phyloP scores from a whole-genome alignment of 2,888 invertebrate species.

The Trichogramma dendrolimi region DNA sequence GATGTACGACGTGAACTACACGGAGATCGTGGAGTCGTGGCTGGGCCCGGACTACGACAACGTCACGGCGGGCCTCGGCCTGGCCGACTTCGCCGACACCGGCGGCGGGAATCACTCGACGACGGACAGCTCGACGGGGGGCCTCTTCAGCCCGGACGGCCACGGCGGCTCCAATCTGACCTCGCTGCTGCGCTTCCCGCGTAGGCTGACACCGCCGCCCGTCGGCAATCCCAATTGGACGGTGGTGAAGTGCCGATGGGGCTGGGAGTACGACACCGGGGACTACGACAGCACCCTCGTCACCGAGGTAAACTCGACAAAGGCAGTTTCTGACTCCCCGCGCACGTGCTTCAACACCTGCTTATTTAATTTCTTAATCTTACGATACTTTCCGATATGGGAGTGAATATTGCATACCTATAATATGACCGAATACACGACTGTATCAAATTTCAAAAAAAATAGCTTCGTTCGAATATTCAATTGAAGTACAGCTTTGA shows the following conservation, averaged over 20 bases:
- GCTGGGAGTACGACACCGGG: conserved; percentile 62
- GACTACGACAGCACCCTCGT: conserved; percentile 64
- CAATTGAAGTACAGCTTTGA: too few species aligned
- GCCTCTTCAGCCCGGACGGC: conserved; percentile 1
- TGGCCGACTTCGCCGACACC: conserved; percentile 16
- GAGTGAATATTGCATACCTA: neutral
- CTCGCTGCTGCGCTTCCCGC: conserved; percentile 32
- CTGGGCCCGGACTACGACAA: conserved; percentile 31
- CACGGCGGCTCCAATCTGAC: conserved; percentile 30
- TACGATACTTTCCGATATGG: neutral
- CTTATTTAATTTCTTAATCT: neutral
- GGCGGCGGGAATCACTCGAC: conserved; percentile 4
- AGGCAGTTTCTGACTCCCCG: conserved; percentile 28
- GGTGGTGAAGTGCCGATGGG: conserved; percentile 54
- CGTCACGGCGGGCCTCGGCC: conserved; percentile 11
- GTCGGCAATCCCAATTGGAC: conserved; percentile 50
- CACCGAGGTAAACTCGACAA: conserved; percentile 58
- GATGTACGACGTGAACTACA: conserved; percentile 57
- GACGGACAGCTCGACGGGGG: conserved; percentile 2
- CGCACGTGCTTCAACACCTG: neutral
- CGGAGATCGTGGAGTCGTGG: conserved; percentile 46
- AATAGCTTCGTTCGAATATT: too few species aligned
- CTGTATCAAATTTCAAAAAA: too few species aligned
- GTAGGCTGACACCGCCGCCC: conserved; percentile 40
- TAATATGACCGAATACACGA: neutral